These are phyloP conservation scores for Tetranychus piercei DNA, from an alignment of 2,888 invertebrate genomes.

Conservation along the genomic window DNA sequence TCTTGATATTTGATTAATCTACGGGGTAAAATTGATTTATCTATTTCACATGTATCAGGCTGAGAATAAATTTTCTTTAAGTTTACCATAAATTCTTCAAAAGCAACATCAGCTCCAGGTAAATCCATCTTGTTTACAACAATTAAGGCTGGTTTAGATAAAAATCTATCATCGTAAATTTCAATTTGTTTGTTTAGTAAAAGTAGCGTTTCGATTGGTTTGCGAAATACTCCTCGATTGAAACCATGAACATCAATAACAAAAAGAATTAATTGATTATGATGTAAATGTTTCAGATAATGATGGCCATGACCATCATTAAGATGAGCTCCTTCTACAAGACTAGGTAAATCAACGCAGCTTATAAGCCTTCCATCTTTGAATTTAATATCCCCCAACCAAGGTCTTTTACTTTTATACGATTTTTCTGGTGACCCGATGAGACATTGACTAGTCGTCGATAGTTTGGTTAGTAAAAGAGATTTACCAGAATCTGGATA, in stretches of 20 bases:
- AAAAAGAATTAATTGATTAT: slow-evolving; percentile 68
- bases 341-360: slow-evolving; percentile 81
- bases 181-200: slow-evolving; percentile 77
- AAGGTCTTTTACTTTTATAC: slow-evolving; percentile 38
- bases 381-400: slow-evolving; percentile 60
- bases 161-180: slow-evolving; percentile 58
- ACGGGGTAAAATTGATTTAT: not conserved
- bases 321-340: slow-evolving; percentile 82
- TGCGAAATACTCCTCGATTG: slow-evolving; percentile 51
- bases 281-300: slow-evolving; percentile 79
- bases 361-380: slow-evolving; percentile 49
- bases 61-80: not conserved
- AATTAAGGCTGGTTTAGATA: slow-evolving; percentile 64
- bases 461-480: slow-evolving; percentile 61
- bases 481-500: slow-evolving; percentile 97
- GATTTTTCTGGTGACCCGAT: not conserved
- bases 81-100: slow-evolving; percentile 38
- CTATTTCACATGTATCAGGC: not conserved
- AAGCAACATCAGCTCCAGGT: slow-evolving; percentile 44
- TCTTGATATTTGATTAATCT: slow-evolving; percentile 9
- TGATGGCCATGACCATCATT: slow-evolving; percentile 42
- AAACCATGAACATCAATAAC: slow-evolving; percentile 83
- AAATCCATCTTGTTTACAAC: slow-evolving; percentile 76
- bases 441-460: slow-evolving; percentile 45
- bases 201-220: slow-evolving; percentile 64